Evolutionary conservation across 2,797 vertebrate genomes (phyloP).

Genomic region (Mallotus villosus): DNA sequence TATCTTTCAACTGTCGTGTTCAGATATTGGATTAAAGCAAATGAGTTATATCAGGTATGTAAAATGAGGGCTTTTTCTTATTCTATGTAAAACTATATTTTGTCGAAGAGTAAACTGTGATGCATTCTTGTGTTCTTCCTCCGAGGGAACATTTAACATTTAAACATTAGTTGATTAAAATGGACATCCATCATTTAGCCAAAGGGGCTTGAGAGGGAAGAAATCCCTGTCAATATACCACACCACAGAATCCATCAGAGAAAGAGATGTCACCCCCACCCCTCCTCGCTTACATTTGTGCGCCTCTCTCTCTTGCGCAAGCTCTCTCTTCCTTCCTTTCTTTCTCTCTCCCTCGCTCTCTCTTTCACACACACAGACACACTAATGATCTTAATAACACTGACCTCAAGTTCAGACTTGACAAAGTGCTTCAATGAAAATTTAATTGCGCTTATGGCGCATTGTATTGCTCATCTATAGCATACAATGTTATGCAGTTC

Average conservation of each 20-base stretch:
- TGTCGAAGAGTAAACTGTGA: neutral
- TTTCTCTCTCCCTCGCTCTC: too few relatives aligned
- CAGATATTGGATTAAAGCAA: too few relatives aligned
- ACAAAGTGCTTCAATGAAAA: slow-evolving; percentile 76
- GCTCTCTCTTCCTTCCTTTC: neutral
- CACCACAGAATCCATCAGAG: neutral
- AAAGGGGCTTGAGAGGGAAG: neutral
- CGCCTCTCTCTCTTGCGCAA: too few relatives aligned
- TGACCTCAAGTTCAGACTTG: slow-evolving; percentile 55
- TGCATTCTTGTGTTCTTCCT: neutral
- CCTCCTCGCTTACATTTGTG: neutral
- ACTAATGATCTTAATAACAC: slow-evolving; percentile 42
- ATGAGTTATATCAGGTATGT: too few relatives aligned
- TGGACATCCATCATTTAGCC: slow-evolving; percentile 2
- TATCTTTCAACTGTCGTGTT: too few relatives aligned
- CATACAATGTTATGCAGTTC: slow-evolving; percentile 57
- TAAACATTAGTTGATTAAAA: neutral
- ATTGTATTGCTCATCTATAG: slow-evolving; percentile 63
- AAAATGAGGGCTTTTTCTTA: too few relatives aligned
- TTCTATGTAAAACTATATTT: too few relatives aligned
- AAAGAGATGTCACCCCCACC: neutral
- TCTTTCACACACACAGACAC: neutral
- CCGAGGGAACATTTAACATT: neutral
- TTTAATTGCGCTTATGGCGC: slow-evolving; percentile 64
- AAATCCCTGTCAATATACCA: neutral